phyloP scores from a whole-genome alignment of 2,888 invertebrate species.

The Drosophila gaucha region DNA sequence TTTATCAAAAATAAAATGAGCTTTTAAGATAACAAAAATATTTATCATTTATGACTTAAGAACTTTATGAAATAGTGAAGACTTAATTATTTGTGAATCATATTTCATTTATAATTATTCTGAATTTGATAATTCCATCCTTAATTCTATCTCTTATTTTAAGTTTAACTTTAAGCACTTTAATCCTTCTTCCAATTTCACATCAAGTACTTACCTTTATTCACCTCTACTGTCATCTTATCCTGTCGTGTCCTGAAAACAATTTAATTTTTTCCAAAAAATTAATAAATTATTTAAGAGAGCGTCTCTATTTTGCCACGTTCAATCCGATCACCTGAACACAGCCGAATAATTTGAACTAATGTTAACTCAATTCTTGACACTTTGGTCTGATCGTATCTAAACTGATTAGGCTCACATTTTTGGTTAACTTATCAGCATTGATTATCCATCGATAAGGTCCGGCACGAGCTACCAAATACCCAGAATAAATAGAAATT shows the following conservation, averaged over 20 bases:
- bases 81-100: not conserved
- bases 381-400: slow-evolving; percentile 32
- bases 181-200: too few relatives aligned
- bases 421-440: slow-evolving; percentile 40
- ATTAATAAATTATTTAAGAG: too few relatives aligned
- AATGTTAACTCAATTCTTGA: not conserved
- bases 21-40: not conserved
- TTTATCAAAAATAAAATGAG: not conserved
- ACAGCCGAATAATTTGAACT: slow-evolving; percentile 22
- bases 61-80: too few relatives aligned
- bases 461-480: slow-evolving; percentile 11
- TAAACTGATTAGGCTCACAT: slow-evolving; percentile 29
- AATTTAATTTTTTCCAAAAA: not conserved
- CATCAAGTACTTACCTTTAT: slow-evolving; percentile 19
- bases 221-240: slow-evolving; percentile 31
- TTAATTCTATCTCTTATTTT: too few relatives aligned
- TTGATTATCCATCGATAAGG: slow-evolving; percentile 53
- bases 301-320: slow-evolving; percentile 22
- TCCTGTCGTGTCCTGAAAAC: not conserved
- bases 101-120: not conserved
- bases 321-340: slow-evolving; percentile 9
- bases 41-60: not conserved
- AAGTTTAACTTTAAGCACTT: too few relatives aligned
- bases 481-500: not conserved
- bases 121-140: not conserved